These are phyloP conservation scores for Nannobrachium achirus DNA, from an alignment of 2,113 vertebrate genomes.

Conservation along the genomic window DNA sequence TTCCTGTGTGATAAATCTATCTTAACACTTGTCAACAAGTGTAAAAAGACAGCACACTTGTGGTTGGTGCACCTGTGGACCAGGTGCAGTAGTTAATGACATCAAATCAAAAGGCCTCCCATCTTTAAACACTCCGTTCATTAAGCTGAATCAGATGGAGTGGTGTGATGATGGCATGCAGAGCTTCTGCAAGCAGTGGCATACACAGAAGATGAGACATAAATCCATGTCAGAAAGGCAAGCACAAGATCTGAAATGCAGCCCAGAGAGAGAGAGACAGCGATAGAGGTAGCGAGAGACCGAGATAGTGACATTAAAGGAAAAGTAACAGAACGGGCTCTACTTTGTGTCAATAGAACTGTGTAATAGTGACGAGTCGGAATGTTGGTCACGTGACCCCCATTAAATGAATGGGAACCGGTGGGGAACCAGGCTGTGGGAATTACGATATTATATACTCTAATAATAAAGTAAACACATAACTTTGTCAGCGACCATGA, in stretches of 20 bases:
- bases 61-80: background rate
- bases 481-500: no score
- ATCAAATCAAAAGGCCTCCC: background rate
- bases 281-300: conserved; percentile 4
- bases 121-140: conserved; percentile 48
- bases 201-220: conserved; percentile 40
- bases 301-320: background rate
- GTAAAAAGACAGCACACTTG: conserved; percentile 37
- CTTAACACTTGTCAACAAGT: no score
- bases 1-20: no score
- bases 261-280: conserved; percentile 30
- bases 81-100: background rate
- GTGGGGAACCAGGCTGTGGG: no score
- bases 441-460: no score
- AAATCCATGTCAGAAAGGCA: conserved; percentile 69
- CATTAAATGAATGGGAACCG: no score
- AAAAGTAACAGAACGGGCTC: no score
- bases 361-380: no score
- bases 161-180: conserved; percentile 55
- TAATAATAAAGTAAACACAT: no score
- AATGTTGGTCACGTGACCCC: no score
- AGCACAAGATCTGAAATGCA: conserved; percentile 66
- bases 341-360: no score
- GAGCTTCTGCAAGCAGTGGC: conserved; percentile 32
- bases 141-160: conserved; percentile 10